These are phyloP conservation scores for Mimumesa dahlbomi DNA, from an alignment of 2,888 invertebrate species.

Conservation along the genomic window DNA sequence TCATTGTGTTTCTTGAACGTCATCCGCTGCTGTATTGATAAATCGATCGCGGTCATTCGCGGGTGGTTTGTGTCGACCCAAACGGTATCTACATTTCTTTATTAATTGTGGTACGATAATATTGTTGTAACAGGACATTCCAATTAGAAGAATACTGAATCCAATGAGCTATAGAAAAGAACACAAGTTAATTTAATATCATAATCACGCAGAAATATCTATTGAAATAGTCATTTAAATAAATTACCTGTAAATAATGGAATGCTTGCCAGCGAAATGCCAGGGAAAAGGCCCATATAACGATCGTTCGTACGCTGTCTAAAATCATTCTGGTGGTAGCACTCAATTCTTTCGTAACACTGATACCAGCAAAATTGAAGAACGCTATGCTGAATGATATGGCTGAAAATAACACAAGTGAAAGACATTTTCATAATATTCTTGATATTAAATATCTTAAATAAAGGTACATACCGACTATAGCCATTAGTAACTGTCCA, in stretches of 20 bases:
- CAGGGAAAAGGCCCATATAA: constrained; percentile 94
- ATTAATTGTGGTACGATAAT: constrained; percentile 79
- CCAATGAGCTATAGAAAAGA: constrained; percentile 84
- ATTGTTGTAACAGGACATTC: constrained; percentile 92
- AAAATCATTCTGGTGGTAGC: constrained; percentile 95
- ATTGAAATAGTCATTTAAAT: constrained; percentile 1
- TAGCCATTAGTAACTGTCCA: constrained; percentile 83
- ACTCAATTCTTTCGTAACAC: constrained; percentile 95
- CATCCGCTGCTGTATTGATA: constrained; percentile 74
- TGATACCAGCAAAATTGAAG: constrained; percentile 95
- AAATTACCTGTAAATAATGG: constrained; percentile 86
- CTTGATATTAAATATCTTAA: too few relatives aligned
- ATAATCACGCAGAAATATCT: background rate
- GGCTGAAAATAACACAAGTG: too few relatives aligned
- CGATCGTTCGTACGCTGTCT: constrained; percentile 92
- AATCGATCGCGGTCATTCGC: constrained; percentile 68
- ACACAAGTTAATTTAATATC: constrained; percentile 7
- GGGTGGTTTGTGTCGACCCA: constrained; percentile 71
- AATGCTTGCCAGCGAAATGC: constrained; percentile 89
- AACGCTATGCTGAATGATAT: constrained; percentile 93
- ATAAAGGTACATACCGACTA: constrained; percentile 83
- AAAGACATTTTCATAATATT: too few relatives aligned
- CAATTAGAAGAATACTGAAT: constrained; percentile 87
- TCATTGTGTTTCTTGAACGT: constrained; percentile 63
- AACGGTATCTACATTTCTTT: constrained; percentile 63